These are phyloP conservation scores for Agrypnus murinus DNA, from an alignment of 2,888 invertebrate genomes.

Conservation along the genomic window DNA sequence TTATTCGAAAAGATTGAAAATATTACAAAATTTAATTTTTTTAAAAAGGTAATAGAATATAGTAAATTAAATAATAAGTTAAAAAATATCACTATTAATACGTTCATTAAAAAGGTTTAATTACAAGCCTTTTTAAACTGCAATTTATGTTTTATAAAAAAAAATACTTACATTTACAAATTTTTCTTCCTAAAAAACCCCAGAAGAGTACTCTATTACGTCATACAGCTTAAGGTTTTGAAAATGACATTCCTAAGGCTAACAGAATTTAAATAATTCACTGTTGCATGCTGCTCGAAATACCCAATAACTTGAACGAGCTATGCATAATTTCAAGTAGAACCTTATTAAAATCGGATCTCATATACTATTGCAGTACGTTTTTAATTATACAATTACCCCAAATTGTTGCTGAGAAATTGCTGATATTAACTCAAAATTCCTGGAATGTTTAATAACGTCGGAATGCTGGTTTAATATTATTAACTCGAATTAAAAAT, in stretches of 20 bases:
- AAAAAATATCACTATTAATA: too few species aligned
- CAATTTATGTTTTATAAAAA: too few species aligned
- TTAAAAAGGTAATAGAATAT: too few species aligned
- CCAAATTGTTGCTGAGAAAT: conserved; percentile 18
- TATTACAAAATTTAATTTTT: too few species aligned
- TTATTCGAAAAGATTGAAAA: too few species aligned
- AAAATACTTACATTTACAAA: too few species aligned
- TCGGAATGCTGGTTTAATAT: conserved; percentile 14
- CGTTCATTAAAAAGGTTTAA: too few species aligned
- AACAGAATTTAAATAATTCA: conserved; percentile 15
- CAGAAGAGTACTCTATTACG: too few species aligned
- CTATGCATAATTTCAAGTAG: conserved; percentile 11
- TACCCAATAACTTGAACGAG: conserved; percentile 20
- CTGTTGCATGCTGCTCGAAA: not conserved
- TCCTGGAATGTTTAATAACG: conserved; percentile 22
- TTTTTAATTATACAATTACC: conserved; percentile 28
- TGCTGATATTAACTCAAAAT: conserved; percentile 24
- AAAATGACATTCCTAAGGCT: conserved; percentile 29
- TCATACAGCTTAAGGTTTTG: conserved; percentile 16
- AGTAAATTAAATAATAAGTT: too few species aligned
- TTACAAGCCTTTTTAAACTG: too few species aligned
- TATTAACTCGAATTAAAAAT: conserved; percentile 18
- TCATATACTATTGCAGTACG: conserved; percentile 23
- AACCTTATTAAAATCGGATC: conserved; percentile 23
- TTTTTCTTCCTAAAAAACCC: too few species aligned